These are phyloP conservation scores for Lepidurus arcticus DNA, from an alignment of 1,140 invertebrate species.

Conservation along the genomic window DNA sequence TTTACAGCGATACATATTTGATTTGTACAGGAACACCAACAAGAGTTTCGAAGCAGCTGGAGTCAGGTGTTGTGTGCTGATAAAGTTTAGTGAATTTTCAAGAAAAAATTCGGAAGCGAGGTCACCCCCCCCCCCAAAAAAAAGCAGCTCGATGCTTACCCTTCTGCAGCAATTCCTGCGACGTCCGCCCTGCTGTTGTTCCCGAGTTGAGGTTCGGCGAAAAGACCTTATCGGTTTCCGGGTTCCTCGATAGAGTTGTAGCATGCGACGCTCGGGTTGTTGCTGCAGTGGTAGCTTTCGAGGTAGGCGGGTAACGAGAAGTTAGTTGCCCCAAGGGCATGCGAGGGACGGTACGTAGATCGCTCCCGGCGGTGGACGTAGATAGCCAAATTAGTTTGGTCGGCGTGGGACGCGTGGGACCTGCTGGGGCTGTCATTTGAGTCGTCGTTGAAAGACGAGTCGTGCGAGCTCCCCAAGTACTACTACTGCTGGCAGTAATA, in stretches of 20 bases:
- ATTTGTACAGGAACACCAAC: not conserved
- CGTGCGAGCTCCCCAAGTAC: not conserved
- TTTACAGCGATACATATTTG: not conserved
- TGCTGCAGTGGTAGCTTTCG: not conserved
- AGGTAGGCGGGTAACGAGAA: conserved; percentile 8
- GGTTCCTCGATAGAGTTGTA: not conserved
- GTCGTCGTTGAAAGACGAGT: not conserved
- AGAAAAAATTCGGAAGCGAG: not conserved
- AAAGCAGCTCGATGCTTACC: not conserved
- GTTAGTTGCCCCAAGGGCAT: not conserved
- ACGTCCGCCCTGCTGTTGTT: not conserved
- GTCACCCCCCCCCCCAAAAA: not conserved
- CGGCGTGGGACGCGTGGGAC: not conserved
- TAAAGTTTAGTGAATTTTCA: not conserved
- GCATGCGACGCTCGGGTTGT: conserved; percentile 12
- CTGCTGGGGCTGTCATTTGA: not conserved
- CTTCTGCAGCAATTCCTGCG: not conserved
- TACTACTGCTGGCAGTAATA: conserved; percentile 6
- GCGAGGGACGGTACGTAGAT: not conserved
- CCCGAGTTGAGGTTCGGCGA: not conserved
- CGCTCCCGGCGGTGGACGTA: not conserved
- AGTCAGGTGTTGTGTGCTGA: not conserved
- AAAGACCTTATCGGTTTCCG: conserved; percentile 4
- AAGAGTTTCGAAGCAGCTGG: not conserved
- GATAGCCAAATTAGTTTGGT: not conserved